These are phyloP conservation scores for Bactericera cockerelli DNA, from an alignment of 1,140 invertebrate genomes.

Conservation along the genomic window DNA sequence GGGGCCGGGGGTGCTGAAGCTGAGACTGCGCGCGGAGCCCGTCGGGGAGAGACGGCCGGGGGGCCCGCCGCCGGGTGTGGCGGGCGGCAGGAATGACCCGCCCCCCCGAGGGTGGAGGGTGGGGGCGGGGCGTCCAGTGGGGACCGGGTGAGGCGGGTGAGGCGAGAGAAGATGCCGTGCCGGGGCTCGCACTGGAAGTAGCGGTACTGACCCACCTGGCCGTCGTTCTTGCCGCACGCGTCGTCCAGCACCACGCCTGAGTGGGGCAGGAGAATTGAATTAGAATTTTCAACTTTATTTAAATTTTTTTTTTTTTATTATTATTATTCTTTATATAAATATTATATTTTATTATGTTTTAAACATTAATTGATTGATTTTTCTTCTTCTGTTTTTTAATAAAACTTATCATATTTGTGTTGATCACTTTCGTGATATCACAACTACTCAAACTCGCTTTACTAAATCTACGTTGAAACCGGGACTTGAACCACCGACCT, in stretches of 20 bases:
- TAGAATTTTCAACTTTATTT: too few relatives aligned
- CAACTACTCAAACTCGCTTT: too few relatives aligned
- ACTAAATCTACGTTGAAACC: too few relatives aligned
- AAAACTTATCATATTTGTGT: too few relatives aligned
- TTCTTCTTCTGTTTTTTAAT: too few relatives aligned
- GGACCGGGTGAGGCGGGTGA: conserved; percentile 73
- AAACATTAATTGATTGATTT: too few relatives aligned
- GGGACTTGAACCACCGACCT: too few relatives aligned
- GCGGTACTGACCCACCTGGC: conserved; percentile 74
- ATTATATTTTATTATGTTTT: too few relatives aligned
- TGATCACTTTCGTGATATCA: too few relatives aligned
- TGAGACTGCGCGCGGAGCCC: neutral
- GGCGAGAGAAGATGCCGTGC: conserved; percentile 80
- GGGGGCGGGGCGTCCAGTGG: conserved; percentile 25
- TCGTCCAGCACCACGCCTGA: conserved; percentile 82
- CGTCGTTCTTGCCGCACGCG: conserved; percentile 94
- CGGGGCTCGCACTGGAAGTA: conserved; percentile 92
- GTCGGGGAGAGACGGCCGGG: neutral
- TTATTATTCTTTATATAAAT: too few relatives aligned
- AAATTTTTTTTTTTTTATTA: too few relatives aligned
- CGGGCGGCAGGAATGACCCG: neutral
- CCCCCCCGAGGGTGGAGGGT: conserved; percentile 15
- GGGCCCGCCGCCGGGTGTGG: neutral
- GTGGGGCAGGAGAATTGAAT: too few relatives aligned
- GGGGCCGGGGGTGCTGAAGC: neutral